Evolutionary conservation across 1,140 invertebrate species (phyloP).

Genomic region (Venustaconcha ellipsiformis): DNA sequence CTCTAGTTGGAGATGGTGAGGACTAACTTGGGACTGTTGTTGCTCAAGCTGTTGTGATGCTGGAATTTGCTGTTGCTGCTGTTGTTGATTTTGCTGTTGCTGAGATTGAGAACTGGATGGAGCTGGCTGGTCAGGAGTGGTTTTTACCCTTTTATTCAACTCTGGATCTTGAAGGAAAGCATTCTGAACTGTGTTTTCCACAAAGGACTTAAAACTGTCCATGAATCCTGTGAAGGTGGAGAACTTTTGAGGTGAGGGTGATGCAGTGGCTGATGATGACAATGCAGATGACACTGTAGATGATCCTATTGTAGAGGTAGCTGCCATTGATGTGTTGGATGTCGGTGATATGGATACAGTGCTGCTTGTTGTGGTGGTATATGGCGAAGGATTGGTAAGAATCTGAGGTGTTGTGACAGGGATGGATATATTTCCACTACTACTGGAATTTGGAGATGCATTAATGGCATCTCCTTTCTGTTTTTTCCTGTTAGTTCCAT

Average conservation of each 20-base stretch:
- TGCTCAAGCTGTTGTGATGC: conserved; percentile 22
- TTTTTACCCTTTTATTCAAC: conserved; percentile 23
- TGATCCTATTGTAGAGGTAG: conserved; percentile 21
- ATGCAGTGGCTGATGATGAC: conserved; percentile 70
- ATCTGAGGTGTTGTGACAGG: conserved; percentile 74
- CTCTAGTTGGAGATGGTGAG: neutral
- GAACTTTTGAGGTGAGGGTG: conserved; percentile 53
- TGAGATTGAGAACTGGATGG: neutral
- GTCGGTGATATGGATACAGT: conserved; percentile 21
- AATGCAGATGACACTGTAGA: conserved; percentile 67
- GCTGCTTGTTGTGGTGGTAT: conserved; percentile 69
- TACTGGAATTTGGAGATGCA: conserved; percentile 63
- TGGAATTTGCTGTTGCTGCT: conserved; percentile 5
- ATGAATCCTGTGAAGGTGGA: conserved; percentile 50
- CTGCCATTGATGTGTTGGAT: conserved; percentile 13
- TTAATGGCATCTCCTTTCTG: conserved; percentile 40
- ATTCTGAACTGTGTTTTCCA: conserved; percentile 67
- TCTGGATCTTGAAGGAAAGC: conserved; percentile 63
- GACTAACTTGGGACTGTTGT: conserved; percentile 44
- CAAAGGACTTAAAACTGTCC: conserved; percentile 68
- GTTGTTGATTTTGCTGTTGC: conserved; percentile 29
- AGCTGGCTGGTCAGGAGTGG: neutral
- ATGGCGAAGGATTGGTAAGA: conserved; percentile 74
- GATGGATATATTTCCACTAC: conserved; percentile 65
- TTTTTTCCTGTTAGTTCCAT: conserved; percentile 42